phyloP scores from a whole-genome alignment of 1,140 invertebrate genomes.

The Drosophila mayri region DNA sequence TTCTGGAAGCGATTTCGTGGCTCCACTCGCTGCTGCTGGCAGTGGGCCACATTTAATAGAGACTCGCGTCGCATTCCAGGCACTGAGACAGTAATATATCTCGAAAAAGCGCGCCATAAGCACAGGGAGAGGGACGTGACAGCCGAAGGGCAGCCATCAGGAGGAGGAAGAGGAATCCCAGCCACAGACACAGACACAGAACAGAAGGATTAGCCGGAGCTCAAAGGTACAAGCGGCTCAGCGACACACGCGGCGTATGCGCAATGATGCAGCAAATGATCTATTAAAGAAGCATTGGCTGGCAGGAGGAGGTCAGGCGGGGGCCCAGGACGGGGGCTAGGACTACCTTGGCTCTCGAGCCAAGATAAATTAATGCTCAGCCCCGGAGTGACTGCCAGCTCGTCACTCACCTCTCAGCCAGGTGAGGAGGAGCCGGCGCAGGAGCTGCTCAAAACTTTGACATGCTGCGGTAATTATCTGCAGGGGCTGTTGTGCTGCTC shows the following conservation, averaged over 20 bases:
- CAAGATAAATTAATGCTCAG: slow-evolving; percentile 44
- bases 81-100: slow-evolving; percentile 69
- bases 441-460: slow-evolving; percentile 51
- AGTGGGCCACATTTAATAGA: slow-evolving; percentile 72
- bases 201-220: slow-evolving; percentile 65
- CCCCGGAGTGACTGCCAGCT: slow-evolving; percentile 14
- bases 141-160: slow-evolving; percentile 24
- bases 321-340: background rate
- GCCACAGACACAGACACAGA: slow-evolving; percentile 24
- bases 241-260: slow-evolving; percentile 54
- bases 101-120: slow-evolving; percentile 11
- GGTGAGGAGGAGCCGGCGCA: slow-evolving; percentile 12
- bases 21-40: slow-evolving; percentile 47
- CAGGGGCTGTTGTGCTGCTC: slow-evolving; percentile 9
- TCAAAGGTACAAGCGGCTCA: slow-evolving; percentile 1
- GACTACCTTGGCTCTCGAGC: background rate
- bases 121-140: slow-evolving; percentile 54
- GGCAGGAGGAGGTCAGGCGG: background rate
- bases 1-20: slow-evolving; percentile 50
- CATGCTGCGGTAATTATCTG: slow-evolving; percentile 66
- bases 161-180: background rate
- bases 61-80: slow-evolving; percentile 21
- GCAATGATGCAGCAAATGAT: slow-evolving; percentile 79
- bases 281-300: slow-evolving; percentile 51
- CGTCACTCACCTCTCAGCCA: slow-evolving; percentile 23